These are phyloP conservation scores for Uria aalge DNA, from an alignment of 2,113 vertebrate species.

Conservation along the genomic window DNA sequence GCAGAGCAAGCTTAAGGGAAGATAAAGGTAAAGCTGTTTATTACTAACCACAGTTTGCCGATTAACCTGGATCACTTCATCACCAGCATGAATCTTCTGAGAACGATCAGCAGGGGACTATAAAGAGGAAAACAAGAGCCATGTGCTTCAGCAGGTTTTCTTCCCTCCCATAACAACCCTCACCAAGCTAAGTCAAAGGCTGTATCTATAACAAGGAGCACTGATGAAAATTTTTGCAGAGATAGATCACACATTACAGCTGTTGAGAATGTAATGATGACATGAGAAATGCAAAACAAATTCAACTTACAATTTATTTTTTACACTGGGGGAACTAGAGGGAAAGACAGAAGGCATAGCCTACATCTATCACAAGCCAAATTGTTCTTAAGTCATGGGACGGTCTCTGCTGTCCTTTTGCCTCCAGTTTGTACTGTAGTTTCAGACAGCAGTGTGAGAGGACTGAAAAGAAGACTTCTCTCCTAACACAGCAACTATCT, in stretches of 20 bases:
- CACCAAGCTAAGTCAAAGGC: not conserved
- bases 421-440: not conserved
- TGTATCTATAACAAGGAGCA: not conserved
- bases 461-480: not conserved
- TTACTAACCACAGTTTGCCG: constrained; percentile 91
- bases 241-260: not conserved
- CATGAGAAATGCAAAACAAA: not conserved
- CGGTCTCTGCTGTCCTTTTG: not conserved
- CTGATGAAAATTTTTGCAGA: not conserved
- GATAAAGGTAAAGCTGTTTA: not conserved
- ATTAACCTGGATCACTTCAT: constrained; percentile 96
- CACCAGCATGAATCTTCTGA: constrained; percentile 95
- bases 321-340: not conserved
- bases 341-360: not conserved
- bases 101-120: constrained; percentile 93
- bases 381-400: not conserved
- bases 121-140: constrained; percentile 6
- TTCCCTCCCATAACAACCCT: not conserved
- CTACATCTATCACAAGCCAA: not conserved
- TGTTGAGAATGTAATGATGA: not conserved
- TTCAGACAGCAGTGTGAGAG: not conserved
- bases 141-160: not conserved
- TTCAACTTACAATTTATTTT: not conserved
- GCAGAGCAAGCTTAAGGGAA: not conserved
- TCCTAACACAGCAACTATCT: not conserved